Percentiles rank a stretch among this genome's conserved stretches.
These are phyloP conservation scores for Xyliphius kryptos DNA, from an alignment of 2,113 vertebrate genomes.

Conservation along the genomic window DNA sequence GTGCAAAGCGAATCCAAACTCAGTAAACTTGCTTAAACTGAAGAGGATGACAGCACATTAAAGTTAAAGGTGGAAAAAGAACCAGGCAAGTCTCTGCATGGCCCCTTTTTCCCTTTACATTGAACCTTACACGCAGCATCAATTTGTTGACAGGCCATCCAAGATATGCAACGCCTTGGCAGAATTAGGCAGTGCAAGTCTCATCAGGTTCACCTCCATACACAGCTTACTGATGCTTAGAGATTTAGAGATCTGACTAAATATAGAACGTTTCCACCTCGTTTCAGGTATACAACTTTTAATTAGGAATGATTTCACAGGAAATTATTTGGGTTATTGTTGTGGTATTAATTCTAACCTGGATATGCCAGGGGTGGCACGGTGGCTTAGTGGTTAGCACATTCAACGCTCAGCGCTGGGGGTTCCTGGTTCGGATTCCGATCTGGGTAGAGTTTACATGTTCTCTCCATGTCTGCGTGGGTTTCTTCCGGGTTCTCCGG, in stretches of 20 bases:
- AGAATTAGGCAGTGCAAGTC: conserved; percentile 48
- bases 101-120: conserved; percentile 38
- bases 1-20: neutral
- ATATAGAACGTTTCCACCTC: neutral
- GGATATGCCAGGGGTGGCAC: too few species aligned
- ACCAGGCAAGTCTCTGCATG: conserved; percentile 60
- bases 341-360: too few species aligned
- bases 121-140: conserved; percentile 8
- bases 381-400: too few species aligned
- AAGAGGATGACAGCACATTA: conserved; percentile 26
- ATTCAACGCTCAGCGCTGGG: too few species aligned
- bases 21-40: conserved; percentile 22
- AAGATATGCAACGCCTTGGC: conserved; percentile 55
- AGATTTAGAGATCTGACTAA: neutral
- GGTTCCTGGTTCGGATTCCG: too few species aligned
- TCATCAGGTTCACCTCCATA: conserved; percentile 52
- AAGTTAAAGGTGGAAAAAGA: conserved; percentile 33
- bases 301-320: too few species aligned
- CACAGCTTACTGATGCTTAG: conserved; percentile 38
- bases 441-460: too few species aligned
- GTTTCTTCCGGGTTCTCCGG: too few species aligned
- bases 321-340: too few species aligned
- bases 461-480: too few species aligned
- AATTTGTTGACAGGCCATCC: conserved; percentile 48
- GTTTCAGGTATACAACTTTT: neutral